phyloP scores from a whole-genome alignment of 2,113 vertebrate genomes.

The Ageneiosus marmoratus region DNA sequence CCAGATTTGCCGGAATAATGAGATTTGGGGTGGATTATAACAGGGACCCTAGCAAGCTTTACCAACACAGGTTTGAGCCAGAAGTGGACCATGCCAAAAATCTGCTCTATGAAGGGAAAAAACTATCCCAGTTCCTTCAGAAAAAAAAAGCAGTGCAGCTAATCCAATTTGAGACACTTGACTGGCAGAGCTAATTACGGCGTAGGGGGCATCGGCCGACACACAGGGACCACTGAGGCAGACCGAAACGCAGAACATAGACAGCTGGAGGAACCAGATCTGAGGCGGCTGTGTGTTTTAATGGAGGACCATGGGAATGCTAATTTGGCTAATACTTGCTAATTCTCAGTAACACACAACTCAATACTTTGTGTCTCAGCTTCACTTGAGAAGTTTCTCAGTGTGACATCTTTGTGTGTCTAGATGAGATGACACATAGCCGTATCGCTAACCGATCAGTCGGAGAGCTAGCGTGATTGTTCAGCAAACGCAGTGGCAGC shows the following conservation, averaged over 20 bases:
- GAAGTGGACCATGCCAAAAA: conserved; percentile 16
- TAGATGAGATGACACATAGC: background rate
- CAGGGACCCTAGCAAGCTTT: conserved; percentile 20
- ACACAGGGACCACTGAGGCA: conserved; percentile 60
- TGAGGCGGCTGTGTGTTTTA: conserved; percentile 36
- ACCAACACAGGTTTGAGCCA: background rate
- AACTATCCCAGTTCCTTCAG: conserved; percentile 25
- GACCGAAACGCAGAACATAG: conserved; percentile 53
- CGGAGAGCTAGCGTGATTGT: conserved; percentile 7
- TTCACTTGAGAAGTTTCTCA: conserved; percentile 23
- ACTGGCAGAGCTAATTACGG: conserved; percentile 68
- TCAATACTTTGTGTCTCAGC: conserved; percentile 17
- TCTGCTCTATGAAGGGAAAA: conserved; percentile 15
- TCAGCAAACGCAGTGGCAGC: conserved; percentile 1
- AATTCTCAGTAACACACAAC: conserved; percentile 37
- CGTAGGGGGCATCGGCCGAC: conserved; percentile 59
- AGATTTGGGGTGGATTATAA: conserved; percentile 35
- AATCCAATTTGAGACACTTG: conserved; percentile 73
- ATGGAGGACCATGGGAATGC: conserved; percentile 55
- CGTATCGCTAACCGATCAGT: conserved; percentile 1
- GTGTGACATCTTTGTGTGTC: background rate
- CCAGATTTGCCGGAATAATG: conserved; percentile 37
- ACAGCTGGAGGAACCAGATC: conserved; percentile 61
- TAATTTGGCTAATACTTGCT: conserved; percentile 56
- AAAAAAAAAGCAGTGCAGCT: conserved; percentile 50